These are phyloP conservation scores for Caradrina clavipalpis DNA, from an alignment of 2,888 invertebrate genomes.

Conservation along the genomic window DNA sequence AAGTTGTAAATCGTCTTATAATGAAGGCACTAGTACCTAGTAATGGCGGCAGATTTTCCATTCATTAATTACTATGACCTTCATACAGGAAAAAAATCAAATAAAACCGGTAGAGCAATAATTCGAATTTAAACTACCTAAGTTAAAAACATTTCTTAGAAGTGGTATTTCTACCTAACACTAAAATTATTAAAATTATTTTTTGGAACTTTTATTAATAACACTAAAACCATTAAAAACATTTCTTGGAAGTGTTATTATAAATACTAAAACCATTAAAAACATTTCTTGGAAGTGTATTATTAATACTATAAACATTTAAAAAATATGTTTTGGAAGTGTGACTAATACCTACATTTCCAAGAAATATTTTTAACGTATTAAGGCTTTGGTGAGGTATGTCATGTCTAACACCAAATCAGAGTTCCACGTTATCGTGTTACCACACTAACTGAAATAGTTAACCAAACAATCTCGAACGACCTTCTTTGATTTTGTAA, in stretches of 20 bases:
- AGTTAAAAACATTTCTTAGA: too few species aligned
- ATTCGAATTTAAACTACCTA: too few species aligned
- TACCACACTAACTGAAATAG: conserved; percentile 33
- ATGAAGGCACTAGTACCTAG: background rate
- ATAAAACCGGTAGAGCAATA: background rate
- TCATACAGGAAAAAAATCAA: background rate
- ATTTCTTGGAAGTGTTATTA: too few species aligned
- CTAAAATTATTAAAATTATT: too few species aligned
- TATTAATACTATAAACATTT: too few species aligned
- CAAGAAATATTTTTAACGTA: background rate
- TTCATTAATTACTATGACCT: background rate
- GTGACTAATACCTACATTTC: background rate
- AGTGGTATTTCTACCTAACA: too few species aligned
- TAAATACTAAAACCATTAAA: too few species aligned
- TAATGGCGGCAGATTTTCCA: conserved; percentile 13
- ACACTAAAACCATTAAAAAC: too few species aligned
- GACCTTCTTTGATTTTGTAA: conserved; percentile 48
- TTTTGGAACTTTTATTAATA: too few species aligned
- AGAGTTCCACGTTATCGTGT: conserved; percentile 12
- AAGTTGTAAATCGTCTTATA: background rate
- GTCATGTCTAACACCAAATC: conserved; percentile 2
- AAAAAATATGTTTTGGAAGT: too few species aligned
- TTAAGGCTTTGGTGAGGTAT: background rate
- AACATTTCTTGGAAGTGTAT: too few species aligned
- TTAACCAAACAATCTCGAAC: conserved; percentile 37